phyloP scores from a whole-genome alignment of 2,888 invertebrate genomes.

The Drosophila stalkeri region DNA sequence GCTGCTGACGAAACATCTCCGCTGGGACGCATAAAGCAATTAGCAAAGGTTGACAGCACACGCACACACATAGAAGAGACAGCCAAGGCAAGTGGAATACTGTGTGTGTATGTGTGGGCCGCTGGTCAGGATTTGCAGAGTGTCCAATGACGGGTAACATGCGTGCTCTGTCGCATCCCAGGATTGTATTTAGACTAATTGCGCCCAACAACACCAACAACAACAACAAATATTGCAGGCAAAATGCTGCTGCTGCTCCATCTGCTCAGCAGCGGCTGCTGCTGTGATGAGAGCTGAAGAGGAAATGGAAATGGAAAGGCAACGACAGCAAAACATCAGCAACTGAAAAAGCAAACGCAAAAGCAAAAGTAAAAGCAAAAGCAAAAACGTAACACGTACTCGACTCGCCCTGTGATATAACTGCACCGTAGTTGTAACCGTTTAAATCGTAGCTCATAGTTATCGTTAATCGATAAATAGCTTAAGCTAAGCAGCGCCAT shows the following conservation, averaged over 20 bases:
- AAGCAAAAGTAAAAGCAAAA: slow-evolving; percentile 47
- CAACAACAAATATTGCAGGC: slow-evolving; percentile 13
- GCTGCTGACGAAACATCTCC: slow-evolving; percentile 79
- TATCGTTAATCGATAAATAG: slow-evolving; percentile 69
- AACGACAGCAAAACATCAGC: slow-evolving; percentile 31
- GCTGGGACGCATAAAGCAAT: slow-evolving; percentile 76
- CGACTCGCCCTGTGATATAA: slow-evolving; percentile 82
- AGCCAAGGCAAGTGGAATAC: slow-evolving; percentile 6
- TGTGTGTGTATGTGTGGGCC: not conserved
- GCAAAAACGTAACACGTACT: slow-evolving; percentile 55
- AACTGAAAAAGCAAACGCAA: slow-evolving; percentile 43
- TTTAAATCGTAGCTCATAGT: slow-evolving; percentile 64
- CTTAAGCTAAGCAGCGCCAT: slow-evolving; percentile 42
- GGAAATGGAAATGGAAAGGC: slow-evolving; percentile 38
- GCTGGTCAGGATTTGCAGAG: slow-evolving; percentile 43
- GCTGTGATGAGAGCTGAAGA: slow-evolving; percentile 59
- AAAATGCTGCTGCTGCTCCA: slow-evolving; percentile 15
- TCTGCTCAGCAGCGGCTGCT: slow-evolving; percentile 41
- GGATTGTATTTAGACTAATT: slow-evolving; percentile 70
- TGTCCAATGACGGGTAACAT: slow-evolving; percentile 44
- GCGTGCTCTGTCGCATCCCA: slow-evolving; percentile 51
- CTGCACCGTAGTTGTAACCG: slow-evolving; percentile 78
- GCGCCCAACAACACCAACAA: slow-evolving; percentile 25
- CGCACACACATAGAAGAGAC: not conserved
- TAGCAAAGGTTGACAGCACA: slow-evolving; percentile 70